phyloP scores from a whole-genome alignment of 2,113 vertebrate species.

The Empidonax alnorum region DNA sequence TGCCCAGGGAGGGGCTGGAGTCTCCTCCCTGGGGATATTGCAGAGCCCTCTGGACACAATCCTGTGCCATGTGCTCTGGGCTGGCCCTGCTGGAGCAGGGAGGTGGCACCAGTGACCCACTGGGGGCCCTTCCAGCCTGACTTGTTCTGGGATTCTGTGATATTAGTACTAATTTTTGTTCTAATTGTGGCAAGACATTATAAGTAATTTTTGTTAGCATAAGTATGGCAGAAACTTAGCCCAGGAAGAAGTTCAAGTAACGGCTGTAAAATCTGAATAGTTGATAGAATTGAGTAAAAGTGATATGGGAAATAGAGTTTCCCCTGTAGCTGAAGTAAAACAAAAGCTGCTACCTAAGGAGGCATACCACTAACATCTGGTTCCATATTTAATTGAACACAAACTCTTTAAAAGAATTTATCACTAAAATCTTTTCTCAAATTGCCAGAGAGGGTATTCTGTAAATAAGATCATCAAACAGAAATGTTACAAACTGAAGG shows the following conservation, averaged over 20 bases:
- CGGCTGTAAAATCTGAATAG: not conserved
- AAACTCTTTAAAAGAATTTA: conserved; percentile 15
- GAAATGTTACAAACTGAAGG: not conserved
- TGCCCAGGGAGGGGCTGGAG: not conserved
- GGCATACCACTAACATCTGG: not conserved
- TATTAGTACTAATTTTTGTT: not conserved
- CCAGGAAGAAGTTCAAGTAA: not conserved
- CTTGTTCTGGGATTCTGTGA: rapidly evolving
- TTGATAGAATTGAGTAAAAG: not conserved
- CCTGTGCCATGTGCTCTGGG: not conserved
- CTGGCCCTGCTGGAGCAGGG: not conserved
- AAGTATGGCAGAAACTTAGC: not conserved
- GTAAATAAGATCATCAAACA: conserved; percentile 30
- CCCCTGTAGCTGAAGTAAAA: conserved; percentile 3
- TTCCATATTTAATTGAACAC: conserved; percentile 16
- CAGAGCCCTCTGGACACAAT: not conserved
- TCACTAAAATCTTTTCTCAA: not conserved
- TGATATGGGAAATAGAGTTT: not conserved
- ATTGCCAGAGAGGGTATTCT: conserved; percentile 2
- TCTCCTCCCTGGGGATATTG: not conserved
- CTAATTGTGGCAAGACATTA: not conserved
- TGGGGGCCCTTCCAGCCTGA: not conserved
- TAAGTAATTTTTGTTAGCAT: not conserved
- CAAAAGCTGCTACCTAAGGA: not conserved
- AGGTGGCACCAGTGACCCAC: not conserved